A percentile compares a stretch with the other conserved stretches of the same genome.
Conservation (phyloP, 2,888 invertebrate species). For the Formica aserva region DNA sequence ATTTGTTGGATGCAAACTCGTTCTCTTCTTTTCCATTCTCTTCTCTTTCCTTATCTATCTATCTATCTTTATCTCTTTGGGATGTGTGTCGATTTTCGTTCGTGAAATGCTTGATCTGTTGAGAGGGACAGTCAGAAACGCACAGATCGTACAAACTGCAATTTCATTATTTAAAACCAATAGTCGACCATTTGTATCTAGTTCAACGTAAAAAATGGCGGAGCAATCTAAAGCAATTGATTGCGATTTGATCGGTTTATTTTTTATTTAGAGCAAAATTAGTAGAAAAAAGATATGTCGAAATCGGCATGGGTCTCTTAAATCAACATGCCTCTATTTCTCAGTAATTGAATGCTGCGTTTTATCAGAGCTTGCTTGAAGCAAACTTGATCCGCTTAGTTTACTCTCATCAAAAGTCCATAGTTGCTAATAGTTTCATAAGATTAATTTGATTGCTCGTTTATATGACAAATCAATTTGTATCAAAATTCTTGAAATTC, state of each 20-base stretch:
- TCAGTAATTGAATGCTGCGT: background rate
- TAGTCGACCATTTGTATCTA: background rate
- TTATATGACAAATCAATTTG: background rate
- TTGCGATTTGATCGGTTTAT: background rate
- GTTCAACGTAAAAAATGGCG: background rate
- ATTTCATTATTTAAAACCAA: conserved; percentile 31
- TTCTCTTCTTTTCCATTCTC: conserved; percentile 31
- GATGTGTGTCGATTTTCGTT: conserved; percentile 3
- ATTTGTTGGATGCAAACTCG: conserved; percentile 76
- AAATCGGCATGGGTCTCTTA: background rate
- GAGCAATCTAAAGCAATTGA: background rate
- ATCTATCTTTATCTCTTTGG: background rate
- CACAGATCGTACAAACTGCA: background rate
- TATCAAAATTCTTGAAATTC: background rate
- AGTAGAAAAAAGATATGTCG: background rate
- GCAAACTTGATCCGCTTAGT: background rate
- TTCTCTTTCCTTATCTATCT: background rate
- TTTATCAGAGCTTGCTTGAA: background rate
- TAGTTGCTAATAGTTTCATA: background rate
- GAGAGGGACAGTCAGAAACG: conserved; percentile 2
- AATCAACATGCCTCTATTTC: background rate
- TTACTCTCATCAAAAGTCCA: background rate
- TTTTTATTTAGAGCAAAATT: background rate
- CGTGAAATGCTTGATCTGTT: background rate
- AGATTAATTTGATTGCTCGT: background rate